phyloP scores from a whole-genome alignment of 2,888 invertebrate genomes.

The Lithophane socia region DNA sequence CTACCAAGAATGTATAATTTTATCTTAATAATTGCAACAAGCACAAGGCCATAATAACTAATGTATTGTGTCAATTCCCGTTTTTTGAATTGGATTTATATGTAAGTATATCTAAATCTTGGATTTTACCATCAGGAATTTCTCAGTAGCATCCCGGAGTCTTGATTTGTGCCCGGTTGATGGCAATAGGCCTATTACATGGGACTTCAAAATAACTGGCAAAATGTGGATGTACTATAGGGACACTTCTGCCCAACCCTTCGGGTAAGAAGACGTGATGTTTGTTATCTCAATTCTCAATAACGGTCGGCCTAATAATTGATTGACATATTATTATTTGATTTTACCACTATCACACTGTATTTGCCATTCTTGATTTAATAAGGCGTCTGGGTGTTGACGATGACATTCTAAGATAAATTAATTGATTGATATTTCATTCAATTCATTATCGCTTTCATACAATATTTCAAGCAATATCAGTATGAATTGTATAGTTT shows the following conservation, averaged over 20 bases:
- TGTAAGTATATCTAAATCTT: too few species aligned
- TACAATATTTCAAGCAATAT: neutral
- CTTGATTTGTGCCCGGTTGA: too few species aligned
- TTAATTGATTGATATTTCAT: conserved; percentile 4
- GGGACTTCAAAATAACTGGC: too few species aligned
- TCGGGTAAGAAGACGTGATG: too few species aligned
- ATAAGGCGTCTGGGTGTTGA: conserved; percentile 21
- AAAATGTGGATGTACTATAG: too few species aligned
- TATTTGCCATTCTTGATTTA: conserved; percentile 49
- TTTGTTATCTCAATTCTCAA: conserved; percentile 2
- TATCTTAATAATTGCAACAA: conserved; percentile 12
- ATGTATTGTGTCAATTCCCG: neutral
- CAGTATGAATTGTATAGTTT: too few species aligned
- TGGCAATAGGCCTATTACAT: too few species aligned
- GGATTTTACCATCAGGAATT: too few species aligned
- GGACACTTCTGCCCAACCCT: too few species aligned
- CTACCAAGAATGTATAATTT: neutral
- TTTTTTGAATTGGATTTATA: neutral
- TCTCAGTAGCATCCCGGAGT: too few species aligned
- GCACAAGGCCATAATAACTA: neutral
- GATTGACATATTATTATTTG: conserved; percentile 38
- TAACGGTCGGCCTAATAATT: conserved; percentile 6
- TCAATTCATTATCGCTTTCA: neutral
- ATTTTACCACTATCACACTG: conserved; percentile 17
- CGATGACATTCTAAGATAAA: conserved; percentile 30